Base-by-base conservation (phyloP, 2,113 vertebrate genomes). In the Lota lota region DNA sequence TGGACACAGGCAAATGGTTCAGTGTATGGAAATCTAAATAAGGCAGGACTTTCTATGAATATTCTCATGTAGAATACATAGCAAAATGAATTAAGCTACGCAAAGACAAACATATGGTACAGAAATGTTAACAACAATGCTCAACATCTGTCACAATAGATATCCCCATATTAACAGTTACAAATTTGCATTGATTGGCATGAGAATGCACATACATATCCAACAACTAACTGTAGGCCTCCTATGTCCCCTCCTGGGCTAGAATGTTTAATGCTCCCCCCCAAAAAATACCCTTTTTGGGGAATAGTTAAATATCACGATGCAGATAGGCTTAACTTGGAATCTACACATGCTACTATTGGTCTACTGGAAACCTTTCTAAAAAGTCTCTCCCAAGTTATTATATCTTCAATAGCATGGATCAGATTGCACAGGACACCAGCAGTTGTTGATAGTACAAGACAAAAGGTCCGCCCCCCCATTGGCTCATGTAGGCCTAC, bases 151-250 rank as follows among this genome's bases (percentile, higher is more conserved):
- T 3, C 24, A 24, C 12, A 15, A 22, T 61, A 22, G 11, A 24
- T 71, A 72, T 47, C 10, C 21, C 36, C 33, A 33, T 17, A 18
- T 59, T 47, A 63, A 54, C 24, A 19, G 18, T 65, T 47, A 54
- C 53, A 19, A 73, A 8, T 5, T 21, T 67, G 56, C 1, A 18
- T 20, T 36, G 10, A 8, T 59, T 57, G 24, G 51, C 14, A 61
- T 63, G 33, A 76, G 2, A 79, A 80, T 50, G 56, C 72, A 73
- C 69, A 65, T 47, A 11, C 77, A 59, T 79, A 78, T 47, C 16
- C 10, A 56, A 56, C 16, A 1, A 59, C 69, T 33, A 19, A 68
- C 68, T 33, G 47, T 53, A 17, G 28, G 28, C 28, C 28, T 33
- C 4, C 66, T 18, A 67, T 21, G 36, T 67, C 28, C 28, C 28